Percentiles rank a stretch among this genome's conserved stretches.
phyloP scores from a whole-genome alignment of 2,113 vertebrate genomes.

The Myiopsitta monachus region DNA sequence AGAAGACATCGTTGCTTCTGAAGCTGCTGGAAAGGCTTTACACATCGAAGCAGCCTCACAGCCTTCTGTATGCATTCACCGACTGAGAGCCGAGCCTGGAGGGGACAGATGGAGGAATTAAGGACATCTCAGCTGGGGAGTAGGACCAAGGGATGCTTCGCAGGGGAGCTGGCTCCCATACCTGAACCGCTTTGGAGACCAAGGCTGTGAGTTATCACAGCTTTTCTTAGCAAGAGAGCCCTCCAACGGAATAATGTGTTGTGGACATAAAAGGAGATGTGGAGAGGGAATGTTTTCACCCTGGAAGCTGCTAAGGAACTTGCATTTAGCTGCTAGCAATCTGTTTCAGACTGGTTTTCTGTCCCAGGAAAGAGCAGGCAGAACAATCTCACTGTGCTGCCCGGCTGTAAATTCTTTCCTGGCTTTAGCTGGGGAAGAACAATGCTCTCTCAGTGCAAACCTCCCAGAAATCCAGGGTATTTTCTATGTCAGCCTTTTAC shows the following conservation, averaged over 20 bases:
- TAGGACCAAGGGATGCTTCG: conserved; percentile 22
- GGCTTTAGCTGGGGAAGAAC: conserved; percentile 22
- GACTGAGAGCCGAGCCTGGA: not conserved
- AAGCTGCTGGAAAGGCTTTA: not conserved
- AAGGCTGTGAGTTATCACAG: conserved; percentile 35
- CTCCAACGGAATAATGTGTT: conserved; percentile 55
- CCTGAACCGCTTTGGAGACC: conserved; percentile 29
- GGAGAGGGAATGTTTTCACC: conserved; percentile 53
- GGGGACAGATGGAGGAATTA: conserved; percentile 57
- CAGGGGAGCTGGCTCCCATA: conserved; percentile 21
- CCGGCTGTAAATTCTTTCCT: conserved; percentile 7
- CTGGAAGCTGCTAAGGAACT: conserved; percentile 41
- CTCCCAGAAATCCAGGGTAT: conserved; percentile 17
- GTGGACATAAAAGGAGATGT: conserved; percentile 61
- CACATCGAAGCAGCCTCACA: not conserved
- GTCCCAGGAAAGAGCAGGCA: conserved; percentile 40
- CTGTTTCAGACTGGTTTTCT: conserved; percentile 38
- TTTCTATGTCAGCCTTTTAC: not conserved
- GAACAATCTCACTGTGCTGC: not conserved
- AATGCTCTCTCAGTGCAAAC: conserved; percentile 4
- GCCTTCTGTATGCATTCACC: not conserved
- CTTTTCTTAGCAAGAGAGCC: conserved; percentile 68
- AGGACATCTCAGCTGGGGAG: conserved; percentile 60
- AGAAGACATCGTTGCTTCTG: not conserved
- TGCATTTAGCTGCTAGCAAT: conserved; percentile 46